Conservation (phyloP, 2,113 vertebrate species). For the Pyxicephalus adspersus region DNA sequence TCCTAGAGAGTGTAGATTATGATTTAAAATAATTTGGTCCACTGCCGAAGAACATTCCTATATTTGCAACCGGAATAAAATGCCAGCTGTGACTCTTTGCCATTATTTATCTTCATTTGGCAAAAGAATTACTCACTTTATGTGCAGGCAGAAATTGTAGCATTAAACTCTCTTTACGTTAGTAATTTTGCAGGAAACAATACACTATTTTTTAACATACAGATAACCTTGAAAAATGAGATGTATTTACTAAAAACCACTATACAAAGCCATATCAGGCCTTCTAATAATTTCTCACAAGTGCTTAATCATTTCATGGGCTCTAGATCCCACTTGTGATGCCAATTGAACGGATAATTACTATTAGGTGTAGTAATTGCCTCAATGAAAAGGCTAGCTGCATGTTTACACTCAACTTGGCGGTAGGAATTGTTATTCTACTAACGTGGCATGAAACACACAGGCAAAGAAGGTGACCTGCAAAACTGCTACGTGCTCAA, state of each 20-base stretch:
- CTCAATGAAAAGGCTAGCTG: slow-evolving; percentile 30
- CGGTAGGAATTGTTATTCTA: slow-evolving; percentile 19
- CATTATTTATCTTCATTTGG: neutral
- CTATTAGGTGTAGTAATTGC: slow-evolving; percentile 39
- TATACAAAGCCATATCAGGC: neutral
- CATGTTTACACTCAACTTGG: slow-evolving; percentile 47
- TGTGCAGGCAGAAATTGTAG: neutral
- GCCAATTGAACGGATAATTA: slow-evolving; percentile 34
- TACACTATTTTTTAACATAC: neutral
- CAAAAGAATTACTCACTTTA: slow-evolving; percentile 1
- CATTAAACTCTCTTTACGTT: too few relatives aligned
- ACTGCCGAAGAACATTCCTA: slow-evolving; percentile 3
- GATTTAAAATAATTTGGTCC: slow-evolving; percentile 45
- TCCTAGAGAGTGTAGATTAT: slow-evolving; percentile 18
- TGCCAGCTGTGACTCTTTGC: slow-evolving; percentile 22
- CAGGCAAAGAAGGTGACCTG: slow-evolving; percentile 59
- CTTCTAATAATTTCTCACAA: slow-evolving; percentile 8
- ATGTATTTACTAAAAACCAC: neutral
- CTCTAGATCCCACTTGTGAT: slow-evolving; percentile 10
- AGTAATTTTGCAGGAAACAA: neutral
- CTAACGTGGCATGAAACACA: slow-evolving; percentile 36
- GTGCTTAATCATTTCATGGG: slow-evolving; percentile 10
- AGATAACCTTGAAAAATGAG: slow-evolving; percentile 44
- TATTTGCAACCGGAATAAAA: neutral
- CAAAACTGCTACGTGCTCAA: slow-evolving; percentile 29